phyloP scores from a whole-genome alignment of 1,140 invertebrate genomes.

The Drosophila melanogaster region Release_6_plus_ISO1_MT NC_004354.4:13180001-13180500 shows the following conservation, averaged over 20 bases:
- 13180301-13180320: constrained; percentile 17
- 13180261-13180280: constrained; percentile 63
- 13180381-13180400: not conserved
- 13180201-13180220: not conserved
- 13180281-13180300: constrained; percentile 65
- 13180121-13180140: constrained; percentile 60
- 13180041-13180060: not conserved
- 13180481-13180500: not conserved
- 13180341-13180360: not conserved
- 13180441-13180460: constrained; percentile 9
- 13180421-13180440: constrained; percentile 20
- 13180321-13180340: not conserved
- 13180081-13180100: constrained; percentile 21
- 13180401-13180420: constrained; percentile 56
- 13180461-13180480: not conserved
- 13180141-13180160: constrained; percentile 68
- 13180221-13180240: not conserved
- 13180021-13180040: no score
- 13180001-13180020: no score
- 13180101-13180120: constrained; percentile 36
- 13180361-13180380: not conserved
- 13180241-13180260: constrained; percentile 21
- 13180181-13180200: constrained; percentile 11
- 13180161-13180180: constrained; percentile 54
- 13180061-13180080: constrained; percentile 12